Evolutionary conservation across 2,113 vertebrate genomes (phyloP), one percentile per base, ranked within the genome.

Genomic region (Labeo catla): DNA sequence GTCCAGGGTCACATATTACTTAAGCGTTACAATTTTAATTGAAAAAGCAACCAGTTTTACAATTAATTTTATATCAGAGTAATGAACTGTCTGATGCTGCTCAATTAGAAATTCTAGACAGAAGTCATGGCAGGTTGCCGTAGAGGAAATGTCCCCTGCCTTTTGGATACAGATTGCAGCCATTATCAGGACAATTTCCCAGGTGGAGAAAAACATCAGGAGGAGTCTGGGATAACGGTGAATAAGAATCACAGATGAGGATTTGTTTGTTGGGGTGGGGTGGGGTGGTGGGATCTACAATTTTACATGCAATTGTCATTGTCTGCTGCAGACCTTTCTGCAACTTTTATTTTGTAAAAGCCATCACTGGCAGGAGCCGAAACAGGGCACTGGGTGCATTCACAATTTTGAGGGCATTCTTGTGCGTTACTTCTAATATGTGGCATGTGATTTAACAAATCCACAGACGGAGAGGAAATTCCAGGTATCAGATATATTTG

Each of bases 141-240:
- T 90, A 91, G 89, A 92, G 86, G 86, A 92, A 90, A 88, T 81
- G 84, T 83, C 79, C 89, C 88, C 87, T 89, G 89, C 91, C 91
- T 92, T 92, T 91, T 92, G 90, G 89, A 86, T 94, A 93, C 89
- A 93, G 92, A 94, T 93, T 93, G 92, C 90, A 89, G 89, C 92
- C 90, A 94, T 95, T 95, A 95, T 92, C 89, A 88, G 84, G 87
- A 91, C 92, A 87, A 93, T 94, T 95, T 92, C 89, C 91, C 89
- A 90, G 89, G 85, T 91, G 88, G 84, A 88, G 81, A 91, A 90
- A 92, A 92, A 93, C 91, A 92, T 74, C 45, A 90, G 91, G 28
- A 93, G 91, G 92, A 93, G 93, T 93, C 92, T 93, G 88, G 89
- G 84, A 88, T 89, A 91, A 91, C 87, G 23, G 76, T 84, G 87